A percentile compares a stretch with the other conserved stretches of the same genome.
Conservation (phyloP, 2,797 vertebrate genomes). For the Rhyacichthys aspro region DNA sequence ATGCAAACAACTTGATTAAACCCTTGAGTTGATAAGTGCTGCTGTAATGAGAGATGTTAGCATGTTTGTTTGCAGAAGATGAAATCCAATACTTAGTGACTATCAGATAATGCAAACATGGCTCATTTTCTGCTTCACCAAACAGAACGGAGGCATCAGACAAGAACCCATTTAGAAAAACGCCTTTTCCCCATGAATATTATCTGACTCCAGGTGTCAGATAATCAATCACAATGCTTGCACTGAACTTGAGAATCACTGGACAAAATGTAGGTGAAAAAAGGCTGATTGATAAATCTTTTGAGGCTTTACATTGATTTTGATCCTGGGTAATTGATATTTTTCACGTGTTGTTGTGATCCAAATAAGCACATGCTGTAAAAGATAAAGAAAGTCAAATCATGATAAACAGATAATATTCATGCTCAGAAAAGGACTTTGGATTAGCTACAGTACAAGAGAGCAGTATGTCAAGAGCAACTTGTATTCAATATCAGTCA, state of each 20-base stretch:
- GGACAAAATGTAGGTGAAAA: constrained; percentile 12
- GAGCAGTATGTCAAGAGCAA: too few species aligned
- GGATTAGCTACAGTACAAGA: too few species aligned
- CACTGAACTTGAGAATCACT: background rate
- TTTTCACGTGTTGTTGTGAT: background rate
- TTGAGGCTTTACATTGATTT: background rate
- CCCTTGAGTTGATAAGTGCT: background rate
- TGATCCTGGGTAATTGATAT: background rate
- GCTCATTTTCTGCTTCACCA: constrained; percentile 62
- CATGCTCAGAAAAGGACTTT: too few species aligned
- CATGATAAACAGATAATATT: too few species aligned
- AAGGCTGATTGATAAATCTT: background rate
- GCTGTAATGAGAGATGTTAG: constrained; percentile 26
- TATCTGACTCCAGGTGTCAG: constrained; percentile 33
- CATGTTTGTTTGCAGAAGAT: constrained; percentile 31
- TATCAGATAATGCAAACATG: constrained; percentile 43
- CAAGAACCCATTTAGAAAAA: constrained; percentile 19
- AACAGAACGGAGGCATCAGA: constrained; percentile 12
- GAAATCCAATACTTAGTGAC: constrained; percentile 37
- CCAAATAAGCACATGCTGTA: background rate
- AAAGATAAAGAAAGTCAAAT: too few species aligned
- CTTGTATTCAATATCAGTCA: too few species aligned
- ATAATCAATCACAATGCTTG: constrained; percentile 25
- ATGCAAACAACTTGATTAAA: constrained; percentile 37
- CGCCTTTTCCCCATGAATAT: constrained; percentile 15